Evolutionary conservation across 1,140 invertebrate species (phyloP).

Genomic region (Heliconius hermathena): DNA sequence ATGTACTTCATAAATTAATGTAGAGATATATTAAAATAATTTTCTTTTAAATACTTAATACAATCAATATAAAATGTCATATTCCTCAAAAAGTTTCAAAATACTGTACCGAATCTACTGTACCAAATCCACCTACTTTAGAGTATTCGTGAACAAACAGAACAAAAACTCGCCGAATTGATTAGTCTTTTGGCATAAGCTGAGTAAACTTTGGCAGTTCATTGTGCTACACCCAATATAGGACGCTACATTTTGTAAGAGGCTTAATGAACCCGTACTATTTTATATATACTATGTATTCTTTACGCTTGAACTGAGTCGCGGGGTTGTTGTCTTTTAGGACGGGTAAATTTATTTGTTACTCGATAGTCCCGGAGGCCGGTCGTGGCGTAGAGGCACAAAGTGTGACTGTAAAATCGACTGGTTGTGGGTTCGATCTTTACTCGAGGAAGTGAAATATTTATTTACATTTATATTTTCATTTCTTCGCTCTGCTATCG

Average conservation of each 20-base stretch:
- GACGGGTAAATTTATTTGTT: too few species aligned
- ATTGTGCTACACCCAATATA: not conserved
- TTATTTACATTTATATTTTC: too few species aligned
- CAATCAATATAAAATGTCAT: not conserved
- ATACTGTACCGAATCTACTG: not conserved
- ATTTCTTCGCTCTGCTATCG: too few species aligned
- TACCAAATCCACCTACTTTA: not conserved
- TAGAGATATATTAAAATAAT: too few species aligned
- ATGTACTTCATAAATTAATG: too few species aligned
- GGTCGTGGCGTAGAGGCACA: too few species aligned
- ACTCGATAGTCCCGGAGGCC: too few species aligned
- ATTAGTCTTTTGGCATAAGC: slow-evolving; percentile 4
- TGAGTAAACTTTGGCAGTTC: slow-evolving; percentile 3
- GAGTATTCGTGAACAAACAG: not conserved
- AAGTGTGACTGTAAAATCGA: too few species aligned
- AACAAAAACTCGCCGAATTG: slow-evolving; percentile 1
- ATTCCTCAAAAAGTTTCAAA: not conserved
- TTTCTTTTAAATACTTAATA: not conserved
- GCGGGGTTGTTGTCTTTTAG: not conserved
- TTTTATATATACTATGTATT: not conserved
- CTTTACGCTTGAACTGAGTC: slow-evolving; percentile 2
- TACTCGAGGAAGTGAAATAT: too few species aligned
- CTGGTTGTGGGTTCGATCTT: too few species aligned
- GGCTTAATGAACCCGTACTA: slow-evolving; percentile 1
- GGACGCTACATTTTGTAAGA: slow-evolving; percentile 1